Percentiles rank a stretch among this genome's conserved stretches.
Evolutionary conservation across 2,888 invertebrate species (phyloP).

Genomic region (Pseudanteris insignis): DNA sequence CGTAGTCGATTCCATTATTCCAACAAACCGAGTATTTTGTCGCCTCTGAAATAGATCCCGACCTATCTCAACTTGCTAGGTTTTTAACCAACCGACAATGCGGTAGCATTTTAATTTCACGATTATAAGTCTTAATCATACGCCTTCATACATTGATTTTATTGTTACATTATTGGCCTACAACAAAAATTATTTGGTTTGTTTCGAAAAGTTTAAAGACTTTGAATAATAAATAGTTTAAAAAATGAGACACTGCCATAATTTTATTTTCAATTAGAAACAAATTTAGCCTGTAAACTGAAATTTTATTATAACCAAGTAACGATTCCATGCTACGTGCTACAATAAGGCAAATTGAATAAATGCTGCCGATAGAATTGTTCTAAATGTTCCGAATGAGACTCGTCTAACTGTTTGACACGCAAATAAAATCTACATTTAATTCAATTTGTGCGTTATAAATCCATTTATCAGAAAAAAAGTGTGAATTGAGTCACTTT

Average conservation of each 20-base stretch:
- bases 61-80: constrained; percentile 16
- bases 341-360: constrained; percentile 11
- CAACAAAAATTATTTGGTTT: no score
- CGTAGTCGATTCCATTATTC: no score
- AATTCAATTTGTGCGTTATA: constrained; percentile 12
- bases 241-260: no score
- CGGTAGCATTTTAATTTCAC: constrained; percentile 11
- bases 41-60: constrained; percentile 5
- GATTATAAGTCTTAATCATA: no score
- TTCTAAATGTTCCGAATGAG: no score
- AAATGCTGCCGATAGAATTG: constrained; percentile 11
- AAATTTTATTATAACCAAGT: constrained; percentile 10
- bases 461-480: constrained; percentile 5
- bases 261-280: no score
- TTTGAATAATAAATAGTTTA: no score
- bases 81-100: neutral
- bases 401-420: constrained; percentile 12
- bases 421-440: constrained; percentile 14
- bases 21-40: constrained; percentile 38
- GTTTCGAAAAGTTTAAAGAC: no score
- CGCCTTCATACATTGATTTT: no score
- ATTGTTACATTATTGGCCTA: neutral
- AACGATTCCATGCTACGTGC: constrained; percentile 11
- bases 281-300: constrained; percentile 15
- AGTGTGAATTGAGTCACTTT: no score